Evolutionary conservation across 2,113 vertebrate genomes (phyloP).

Genomic region (Chloebia gouldiae): DNA sequence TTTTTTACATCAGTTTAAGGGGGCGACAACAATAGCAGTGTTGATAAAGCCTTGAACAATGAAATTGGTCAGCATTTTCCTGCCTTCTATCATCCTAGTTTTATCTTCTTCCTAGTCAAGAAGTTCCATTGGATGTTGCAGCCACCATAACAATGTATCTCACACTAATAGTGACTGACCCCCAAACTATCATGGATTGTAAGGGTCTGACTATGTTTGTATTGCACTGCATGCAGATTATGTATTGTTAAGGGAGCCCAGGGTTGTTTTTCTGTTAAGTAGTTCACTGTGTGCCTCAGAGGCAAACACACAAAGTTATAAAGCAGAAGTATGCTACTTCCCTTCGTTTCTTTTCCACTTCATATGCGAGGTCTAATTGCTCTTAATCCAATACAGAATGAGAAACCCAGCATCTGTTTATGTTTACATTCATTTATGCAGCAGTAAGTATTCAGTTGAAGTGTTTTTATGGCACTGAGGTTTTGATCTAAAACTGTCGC

Average conservation of each 20-base stretch:
- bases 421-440: not conserved
- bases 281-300: not conserved
- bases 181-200: not conserved
- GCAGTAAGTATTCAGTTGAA: not conserved
- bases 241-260: not conserved
- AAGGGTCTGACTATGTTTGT: not conserved
- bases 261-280: not conserved
- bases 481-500: not conserved
- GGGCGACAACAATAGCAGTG: rapidly evolving
- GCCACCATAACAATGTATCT: not conserved
- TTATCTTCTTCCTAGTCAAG: not conserved
- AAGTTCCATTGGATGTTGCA: not conserved
- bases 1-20: not conserved
- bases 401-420: not conserved
- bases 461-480: not conserved
- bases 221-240: not conserved
- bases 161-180: not conserved
- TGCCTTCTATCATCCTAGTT: not conserved
- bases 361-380: not conserved
- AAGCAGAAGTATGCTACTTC: not conserved
- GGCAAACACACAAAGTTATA: not conserved
- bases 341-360: not conserved
- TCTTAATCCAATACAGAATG: not conserved
- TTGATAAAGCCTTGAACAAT: not conserved
- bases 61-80: not conserved